Conservation (phyloP, 2,113 vertebrate genomes). For the Cinclus mexicanus region DNA sequence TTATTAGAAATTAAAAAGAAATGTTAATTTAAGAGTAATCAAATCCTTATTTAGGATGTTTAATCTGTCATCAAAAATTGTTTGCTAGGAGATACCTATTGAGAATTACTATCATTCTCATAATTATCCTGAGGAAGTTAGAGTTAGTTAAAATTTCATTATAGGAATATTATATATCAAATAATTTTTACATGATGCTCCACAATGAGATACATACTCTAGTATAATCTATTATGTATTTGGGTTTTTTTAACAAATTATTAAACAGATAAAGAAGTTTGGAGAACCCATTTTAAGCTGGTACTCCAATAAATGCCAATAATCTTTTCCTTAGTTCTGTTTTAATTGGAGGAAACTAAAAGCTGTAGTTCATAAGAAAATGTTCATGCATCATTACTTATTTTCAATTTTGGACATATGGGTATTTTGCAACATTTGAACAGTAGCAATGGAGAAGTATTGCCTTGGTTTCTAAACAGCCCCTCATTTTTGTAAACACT, state of each 20-base stretch:
- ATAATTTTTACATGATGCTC: background rate
- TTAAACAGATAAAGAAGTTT: slow-evolving; percentile 4
- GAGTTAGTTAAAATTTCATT: slow-evolving; percentile 7
- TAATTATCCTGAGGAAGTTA: background rate
- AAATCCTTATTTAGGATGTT: background rate
- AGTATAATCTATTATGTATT: background rate
- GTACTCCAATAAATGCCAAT: background rate
- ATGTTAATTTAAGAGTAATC: background rate
- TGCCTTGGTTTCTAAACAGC: background rate
- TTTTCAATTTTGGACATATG: background rate
- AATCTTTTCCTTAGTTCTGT: background rate
- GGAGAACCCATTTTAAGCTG: background rate
- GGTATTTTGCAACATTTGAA: background rate
- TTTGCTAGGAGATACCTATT: background rate
- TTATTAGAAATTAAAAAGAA: background rate
- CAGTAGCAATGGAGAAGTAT: background rate
- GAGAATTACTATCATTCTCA: background rate
- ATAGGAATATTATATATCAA: background rate
- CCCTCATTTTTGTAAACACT: background rate
- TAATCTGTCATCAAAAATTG: background rate
- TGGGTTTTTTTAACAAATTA: background rate
- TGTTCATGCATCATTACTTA: background rate
- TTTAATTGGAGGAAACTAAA: background rate
- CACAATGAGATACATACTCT: background rate
- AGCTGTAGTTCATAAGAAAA: background rate